Base-by-base conservation (phyloP, 2,113 vertebrate species). In the Poeciliopsis retropinna region DNA sequence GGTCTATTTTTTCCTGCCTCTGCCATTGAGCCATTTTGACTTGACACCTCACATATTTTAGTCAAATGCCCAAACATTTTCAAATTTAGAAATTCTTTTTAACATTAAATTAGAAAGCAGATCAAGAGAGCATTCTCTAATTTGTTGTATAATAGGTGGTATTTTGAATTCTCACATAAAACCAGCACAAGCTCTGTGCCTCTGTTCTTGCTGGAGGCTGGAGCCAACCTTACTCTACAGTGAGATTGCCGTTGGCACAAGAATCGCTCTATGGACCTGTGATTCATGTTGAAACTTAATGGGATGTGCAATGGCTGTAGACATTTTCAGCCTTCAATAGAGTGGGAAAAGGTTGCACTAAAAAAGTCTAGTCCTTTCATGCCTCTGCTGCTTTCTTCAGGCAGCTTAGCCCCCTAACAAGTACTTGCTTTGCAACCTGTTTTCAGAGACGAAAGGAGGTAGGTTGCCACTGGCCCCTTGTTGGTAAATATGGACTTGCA, bases 211-310 rank as follows among this genome's bases (percentile, higher is more conserved):
- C 76, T 76, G 27, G n/a, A 80, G 80, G 74, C 64, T 41, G 41
- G 15, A 57, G 63, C 3, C 27, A 15, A 19, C 82, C 75, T 57
- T 70, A 83, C 83, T 86, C 73, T 60, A 74, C 77, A 72, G 25
- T 77, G 67, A 70, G 73, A 78, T 80, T 62, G 79, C 79, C 67
- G 57, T 62, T 29, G 41, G 81, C 82, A 69, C 39, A 71, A 80
- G 51, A 84, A 78, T 28, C 5, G 22, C 75, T 80, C 85, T 66
- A 61, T 60, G 80, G 67, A 77, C 69, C 64, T 79, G 37, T 78
- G 37, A 41, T 67, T 67, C 28, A 15, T 79, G 75, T 77, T 79
- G 76, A 79, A 76, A 67, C 27, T 78, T 80, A 85, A 84, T 78
- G 67, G 74, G 75, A 75, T 61, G 75, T 85, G 22, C 75, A 67